Evolutionary conservation across 2,113 vertebrate genomes (phyloP).

Genomic region (Tetraodon nigroviridis): DNA sequence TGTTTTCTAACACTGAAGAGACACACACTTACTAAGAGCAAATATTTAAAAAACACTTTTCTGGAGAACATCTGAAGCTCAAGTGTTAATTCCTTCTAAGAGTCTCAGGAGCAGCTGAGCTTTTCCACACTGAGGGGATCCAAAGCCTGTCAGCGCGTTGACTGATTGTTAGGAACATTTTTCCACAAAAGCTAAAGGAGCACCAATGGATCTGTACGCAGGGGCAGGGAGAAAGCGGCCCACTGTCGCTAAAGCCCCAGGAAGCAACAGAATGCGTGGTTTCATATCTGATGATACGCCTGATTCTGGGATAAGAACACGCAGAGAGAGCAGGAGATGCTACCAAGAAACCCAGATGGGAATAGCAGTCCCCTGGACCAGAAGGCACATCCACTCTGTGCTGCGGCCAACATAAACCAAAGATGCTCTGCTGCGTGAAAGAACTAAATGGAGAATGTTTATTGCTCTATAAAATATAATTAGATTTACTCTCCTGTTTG

Average conservation of each 20-base stretch:
- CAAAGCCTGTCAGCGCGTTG: constrained; percentile 19
- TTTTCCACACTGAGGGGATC: neutral
- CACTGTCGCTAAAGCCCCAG: constrained; percentile 28
- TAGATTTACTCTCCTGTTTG: constrained; percentile 7
- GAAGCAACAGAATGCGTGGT: constrained; percentile 47
- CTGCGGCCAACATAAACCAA: neutral
- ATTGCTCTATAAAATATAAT: constrained; percentile 5
- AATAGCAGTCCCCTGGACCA: neutral
- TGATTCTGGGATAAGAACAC: constrained; percentile 14
- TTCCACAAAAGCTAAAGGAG: constrained; percentile 11
- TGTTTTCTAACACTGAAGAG: neutral
- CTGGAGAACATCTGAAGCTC: constrained; percentile 1
- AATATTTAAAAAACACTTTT: constrained; percentile 2
- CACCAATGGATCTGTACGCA: constrained; percentile 33
- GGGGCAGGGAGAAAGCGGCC: constrained; percentile 42
- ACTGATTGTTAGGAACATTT: constrained; percentile 35
- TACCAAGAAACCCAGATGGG: constrained; percentile 16
- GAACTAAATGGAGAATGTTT: no score
- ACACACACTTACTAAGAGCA: neutral
- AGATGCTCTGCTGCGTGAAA: no score
- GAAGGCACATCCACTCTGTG: neutral
- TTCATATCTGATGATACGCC: constrained; percentile 37
- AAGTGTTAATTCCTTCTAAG: constrained; percentile 16
- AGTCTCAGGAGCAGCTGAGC: constrained; percentile 17
- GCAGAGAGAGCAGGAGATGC: constrained; percentile 16